Percentiles rank a stretch among this genome's conserved stretches.
These are phyloP conservation scores for Parazoanthus atlanticus DNA, from an alignment of 92 coral and sea anemone genomes.

Conservation along the genomic window DNA sequence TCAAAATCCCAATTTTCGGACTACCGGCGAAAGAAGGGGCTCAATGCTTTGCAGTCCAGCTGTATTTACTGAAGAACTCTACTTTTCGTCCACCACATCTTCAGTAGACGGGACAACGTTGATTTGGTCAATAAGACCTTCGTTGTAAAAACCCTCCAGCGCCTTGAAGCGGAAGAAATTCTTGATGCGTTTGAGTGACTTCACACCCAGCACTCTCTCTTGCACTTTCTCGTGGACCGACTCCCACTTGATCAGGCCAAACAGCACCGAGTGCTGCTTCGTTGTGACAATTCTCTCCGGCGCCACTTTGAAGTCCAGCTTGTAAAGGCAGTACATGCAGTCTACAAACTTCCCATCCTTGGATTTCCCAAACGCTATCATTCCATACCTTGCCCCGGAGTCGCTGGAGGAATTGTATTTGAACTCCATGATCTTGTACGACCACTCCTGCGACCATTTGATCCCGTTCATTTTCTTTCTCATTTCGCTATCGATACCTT, in stretches of 20 bases:
- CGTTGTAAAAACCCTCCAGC: slow-evolving; percentile 59
- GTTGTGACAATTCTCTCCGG: slow-evolving; percentile 55
- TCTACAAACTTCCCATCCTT: slow-evolving; percentile 54
- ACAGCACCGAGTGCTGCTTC: slow-evolving; percentile 45
- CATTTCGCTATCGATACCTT: slow-evolving; percentile 50
- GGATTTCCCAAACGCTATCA: slow-evolving; percentile 60
- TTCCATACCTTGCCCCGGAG: slow-evolving; percentile 60
- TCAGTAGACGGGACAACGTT: slow-evolving; percentile 60
- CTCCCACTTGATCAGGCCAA: slow-evolving; percentile 45
- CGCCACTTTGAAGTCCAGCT: slow-evolving; percentile 60
- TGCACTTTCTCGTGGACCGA: slow-evolving; percentile 35
- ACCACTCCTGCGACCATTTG: slow-evolving; percentile 52
- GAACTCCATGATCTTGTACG: slow-evolving; percentile 55
- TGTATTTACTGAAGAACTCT: background rate
- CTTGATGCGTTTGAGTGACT: slow-evolving; percentile 57
- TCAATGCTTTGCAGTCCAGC: too few relatives aligned
- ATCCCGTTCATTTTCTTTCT: slow-evolving; percentile 62
- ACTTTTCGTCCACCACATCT: slow-evolving; percentile 46
- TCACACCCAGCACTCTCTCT: slow-evolving; percentile 50
- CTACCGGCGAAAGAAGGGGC: too few relatives aligned
- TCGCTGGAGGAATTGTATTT: slow-evolving; percentile 52
- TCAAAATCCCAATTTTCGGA: too few relatives aligned
- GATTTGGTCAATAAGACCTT: slow-evolving; percentile 61
- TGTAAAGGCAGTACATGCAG: slow-evolving; percentile 68
- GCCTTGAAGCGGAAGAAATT: slow-evolving; percentile 62